Percentiles rank a stretch among this genome's conserved stretches.
Conservation (phyloP, 1,140 invertebrate genomes). For the Ceratina australensis region DNA sequence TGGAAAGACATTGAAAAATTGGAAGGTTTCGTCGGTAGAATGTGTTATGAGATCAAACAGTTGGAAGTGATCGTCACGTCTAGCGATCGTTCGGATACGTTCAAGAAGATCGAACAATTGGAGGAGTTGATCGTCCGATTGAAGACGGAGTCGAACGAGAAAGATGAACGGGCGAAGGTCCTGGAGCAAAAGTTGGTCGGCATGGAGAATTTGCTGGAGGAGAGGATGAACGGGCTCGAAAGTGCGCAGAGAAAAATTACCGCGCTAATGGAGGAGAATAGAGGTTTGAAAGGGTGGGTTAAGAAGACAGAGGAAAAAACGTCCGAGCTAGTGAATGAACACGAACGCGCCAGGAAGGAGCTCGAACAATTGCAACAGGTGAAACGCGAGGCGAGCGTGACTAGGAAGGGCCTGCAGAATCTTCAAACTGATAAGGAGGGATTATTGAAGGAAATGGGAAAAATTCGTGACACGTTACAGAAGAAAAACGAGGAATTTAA, state of each 20-base stretch:
- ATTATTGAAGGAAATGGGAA: constrained; percentile 41
- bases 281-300: constrained; percentile 9
- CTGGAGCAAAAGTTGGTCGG: constrained; percentile 32
- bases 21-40: constrained; percentile 29
- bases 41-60: constrained; percentile 48
- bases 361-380: constrained; percentile 38
- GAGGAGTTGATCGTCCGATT: constrained; percentile 34
- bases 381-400: constrained; percentile 27
- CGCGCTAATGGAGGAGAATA: constrained; percentile 22
- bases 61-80: constrained; percentile 48
- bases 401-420: constrained; percentile 32
- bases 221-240: constrained; percentile 21
- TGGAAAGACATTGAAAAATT: constrained; percentile 28
- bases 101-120: constrained; percentile 45
- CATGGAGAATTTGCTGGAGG: constrained; percentile 12
- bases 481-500: constrained; percentile 42
- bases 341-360: constrained; percentile 11
- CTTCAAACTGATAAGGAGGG: constrained; percentile 42
- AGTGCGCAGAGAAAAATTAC: not conserved
- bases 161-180: constrained; percentile 16
- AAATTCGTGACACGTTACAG: constrained; percentile 37
- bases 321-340: constrained; percentile 13
- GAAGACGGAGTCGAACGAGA: constrained; percentile 42
- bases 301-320: constrained; percentile 17
- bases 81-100: constrained; percentile 31